These are phyloP conservation scores for Syrmaticus mikado DNA, from an alignment of 2,113 vertebrate genomes.

Conservation along the genomic window DNA sequence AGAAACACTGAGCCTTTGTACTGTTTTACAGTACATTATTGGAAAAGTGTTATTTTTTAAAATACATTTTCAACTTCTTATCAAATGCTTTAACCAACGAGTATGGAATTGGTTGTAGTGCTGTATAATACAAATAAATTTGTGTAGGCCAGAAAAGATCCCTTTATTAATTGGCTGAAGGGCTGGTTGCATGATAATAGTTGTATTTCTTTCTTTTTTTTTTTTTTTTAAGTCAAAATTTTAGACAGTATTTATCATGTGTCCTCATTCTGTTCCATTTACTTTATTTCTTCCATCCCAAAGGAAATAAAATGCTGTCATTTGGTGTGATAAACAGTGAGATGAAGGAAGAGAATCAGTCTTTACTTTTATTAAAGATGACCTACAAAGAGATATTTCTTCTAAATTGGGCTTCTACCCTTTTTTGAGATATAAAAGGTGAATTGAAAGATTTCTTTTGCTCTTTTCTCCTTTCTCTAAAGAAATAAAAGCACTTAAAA, in stretches of 20 bases:
- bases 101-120: neutral
- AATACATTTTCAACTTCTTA: neutral
- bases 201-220: neutral
- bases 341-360: conserved; percentile 35
- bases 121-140: neutral
- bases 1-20: neutral
- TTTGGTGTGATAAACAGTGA: conserved; percentile 17
- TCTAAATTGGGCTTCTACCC: conserved; percentile 28
- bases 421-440: conserved; percentile 24
- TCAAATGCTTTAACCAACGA: neutral
- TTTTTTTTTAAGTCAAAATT: neutral
- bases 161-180: neutral
- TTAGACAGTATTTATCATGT: conserved; percentile 41
- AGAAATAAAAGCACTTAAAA: neutral
- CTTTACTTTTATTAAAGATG: conserved; percentile 52
- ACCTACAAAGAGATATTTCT: conserved; percentile 24
- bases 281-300: conserved; percentile 47
- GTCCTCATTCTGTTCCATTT: conserved; percentile 62
- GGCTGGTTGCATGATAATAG: neutral
- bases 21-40: neutral
- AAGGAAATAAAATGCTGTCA: conserved; percentile 47
- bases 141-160: neutral
- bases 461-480: neutral
- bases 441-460: neutral
- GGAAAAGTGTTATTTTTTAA: neutral